These are phyloP conservation scores for Enteromius mattozi DNA, from an alignment of 2,797 vertebrate species.

Conservation along the genomic window DNA sequence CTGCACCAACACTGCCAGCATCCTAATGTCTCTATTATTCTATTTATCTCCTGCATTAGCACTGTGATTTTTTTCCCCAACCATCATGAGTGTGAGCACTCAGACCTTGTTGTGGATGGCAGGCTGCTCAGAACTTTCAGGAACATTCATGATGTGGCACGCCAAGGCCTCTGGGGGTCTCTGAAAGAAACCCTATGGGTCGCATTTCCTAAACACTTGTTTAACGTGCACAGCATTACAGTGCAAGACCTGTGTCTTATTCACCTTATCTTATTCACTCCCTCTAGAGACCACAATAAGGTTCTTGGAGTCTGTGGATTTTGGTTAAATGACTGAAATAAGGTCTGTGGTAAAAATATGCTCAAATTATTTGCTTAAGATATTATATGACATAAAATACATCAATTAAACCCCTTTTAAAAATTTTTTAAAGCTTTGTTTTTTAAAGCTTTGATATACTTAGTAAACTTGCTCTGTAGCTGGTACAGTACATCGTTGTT, in stretches of 20 bases:
- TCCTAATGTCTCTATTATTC: slow-evolving; percentile 50
- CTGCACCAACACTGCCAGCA: slow-evolving; percentile 33
- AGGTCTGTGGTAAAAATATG: not conserved
- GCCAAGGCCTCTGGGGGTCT: not conserved
- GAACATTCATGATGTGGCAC: not conserved
- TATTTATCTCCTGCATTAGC: slow-evolving; percentile 44
- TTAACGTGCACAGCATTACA: not conserved
- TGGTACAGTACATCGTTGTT: not conserved
- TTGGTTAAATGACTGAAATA: not conserved
- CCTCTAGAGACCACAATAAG: not conserved
- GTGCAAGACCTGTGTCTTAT: not conserved
- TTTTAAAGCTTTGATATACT: not conserved
- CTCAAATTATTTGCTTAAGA: not conserved
- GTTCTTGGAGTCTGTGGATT: not conserved
- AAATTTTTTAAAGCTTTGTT: too few relatives aligned
- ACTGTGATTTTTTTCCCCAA: slow-evolving; percentile 8
- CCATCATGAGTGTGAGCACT: not conserved
- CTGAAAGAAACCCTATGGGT: slow-evolving; percentile 1
- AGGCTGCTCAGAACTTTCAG: slow-evolving; percentile 17
- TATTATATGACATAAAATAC: not conserved
- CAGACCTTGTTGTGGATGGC: slow-evolving; percentile 14
- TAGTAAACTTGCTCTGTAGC: not conserved
- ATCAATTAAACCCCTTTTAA: not conserved
- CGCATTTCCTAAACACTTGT: not conserved
- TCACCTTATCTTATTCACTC: not conserved